Evolutionary conservation across 2,888 invertebrate genomes (phyloP).

Genomic region (Lasioglossum oenotherae): DNA sequence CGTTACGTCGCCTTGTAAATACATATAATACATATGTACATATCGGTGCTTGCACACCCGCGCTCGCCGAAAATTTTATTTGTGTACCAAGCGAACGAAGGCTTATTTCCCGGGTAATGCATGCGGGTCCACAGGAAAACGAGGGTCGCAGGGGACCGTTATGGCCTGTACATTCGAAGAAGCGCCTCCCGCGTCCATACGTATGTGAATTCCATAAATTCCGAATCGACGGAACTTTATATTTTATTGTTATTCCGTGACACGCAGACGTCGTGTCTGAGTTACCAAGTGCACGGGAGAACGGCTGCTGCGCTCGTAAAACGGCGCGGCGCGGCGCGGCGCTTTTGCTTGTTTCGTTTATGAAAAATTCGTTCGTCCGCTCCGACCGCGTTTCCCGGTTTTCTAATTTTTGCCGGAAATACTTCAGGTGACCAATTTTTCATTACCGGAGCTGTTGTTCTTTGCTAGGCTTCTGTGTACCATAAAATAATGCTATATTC

Average conservation of each 20-base stretch:
- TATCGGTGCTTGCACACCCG: neutral
- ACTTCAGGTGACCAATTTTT: no score
- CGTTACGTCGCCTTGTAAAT: conserved; percentile 10
- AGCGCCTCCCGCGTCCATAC: neutral
- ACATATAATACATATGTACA: neutral
- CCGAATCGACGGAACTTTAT: conserved; percentile 45
- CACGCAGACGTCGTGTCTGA: conserved; percentile 14
- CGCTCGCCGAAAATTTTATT: conserved; percentile 34
- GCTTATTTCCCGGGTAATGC: conserved; percentile 39
- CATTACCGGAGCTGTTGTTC: no score
- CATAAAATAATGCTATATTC: no score
- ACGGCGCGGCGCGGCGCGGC: neutral
- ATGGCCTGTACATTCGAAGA: conserved; percentile 30
- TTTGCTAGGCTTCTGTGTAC: no score
- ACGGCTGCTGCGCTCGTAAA: neutral
- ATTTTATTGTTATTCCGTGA: conserved; percentile 32
- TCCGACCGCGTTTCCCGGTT: neutral
- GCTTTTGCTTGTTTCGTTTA: conserved; percentile 25
- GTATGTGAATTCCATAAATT: conserved; percentile 52
- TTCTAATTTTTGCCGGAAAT: neutral
- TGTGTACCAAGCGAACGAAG: neutral
- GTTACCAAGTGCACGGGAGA: neutral
- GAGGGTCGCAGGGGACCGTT: conserved; percentile 3
- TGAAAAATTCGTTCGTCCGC: conserved; percentile 46
- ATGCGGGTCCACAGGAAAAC: neutral